Conservation (phyloP, 2,113 vertebrate species). For the Larimichthys polyactis region DNA sequence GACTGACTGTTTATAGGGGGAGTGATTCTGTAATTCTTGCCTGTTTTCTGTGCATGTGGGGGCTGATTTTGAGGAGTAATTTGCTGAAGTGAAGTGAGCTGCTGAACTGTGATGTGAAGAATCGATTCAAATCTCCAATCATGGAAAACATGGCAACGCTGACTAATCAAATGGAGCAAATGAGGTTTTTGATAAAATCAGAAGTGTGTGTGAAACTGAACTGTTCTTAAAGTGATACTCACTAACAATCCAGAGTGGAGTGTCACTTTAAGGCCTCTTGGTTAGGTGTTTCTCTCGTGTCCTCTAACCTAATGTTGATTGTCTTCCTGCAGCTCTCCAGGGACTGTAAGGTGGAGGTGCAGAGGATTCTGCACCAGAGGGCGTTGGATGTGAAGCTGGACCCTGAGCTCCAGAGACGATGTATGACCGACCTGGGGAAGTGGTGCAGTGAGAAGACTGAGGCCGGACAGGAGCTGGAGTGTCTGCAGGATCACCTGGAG, state of each 20-base stretch:
- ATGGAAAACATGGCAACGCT: not conserved
- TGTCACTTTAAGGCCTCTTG: not conserved
- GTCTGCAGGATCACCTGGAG: conserved; percentile 96
- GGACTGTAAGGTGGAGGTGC: conserved; percentile 95
- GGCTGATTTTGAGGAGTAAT: conserved; percentile 25
- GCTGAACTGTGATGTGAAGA: conserved; percentile 7
- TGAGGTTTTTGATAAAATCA: not conserved
- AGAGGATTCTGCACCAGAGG: conserved; percentile 94
- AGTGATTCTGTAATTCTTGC: conserved; percentile 39
- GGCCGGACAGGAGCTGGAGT: conserved; percentile 94
- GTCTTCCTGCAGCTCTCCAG: conserved; percentile 87
- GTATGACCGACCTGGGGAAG: conserved; percentile 94
- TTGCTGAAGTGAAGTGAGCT: conserved; percentile 8
- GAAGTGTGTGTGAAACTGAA: not conserved
- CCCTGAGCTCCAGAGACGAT: conserved; percentile 92
- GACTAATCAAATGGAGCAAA: conserved; percentile 30
- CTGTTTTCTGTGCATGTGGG: conserved; percentile 24
- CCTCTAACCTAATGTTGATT: not conserved
- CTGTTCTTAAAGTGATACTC: conserved; percentile 33
- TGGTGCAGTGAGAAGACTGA: conserved; percentile 98
- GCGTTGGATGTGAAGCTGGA: conserved; percentile 96
- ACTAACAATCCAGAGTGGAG: not conserved
- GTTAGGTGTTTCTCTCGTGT: not conserved
- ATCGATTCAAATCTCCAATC: conserved; percentile 10
- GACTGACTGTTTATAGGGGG: conserved; percentile 2